Evolutionary conservation across 2,113 vertebrate genomes (phyloP).

Genomic region (Nycticryphes semicollaris): DNA sequence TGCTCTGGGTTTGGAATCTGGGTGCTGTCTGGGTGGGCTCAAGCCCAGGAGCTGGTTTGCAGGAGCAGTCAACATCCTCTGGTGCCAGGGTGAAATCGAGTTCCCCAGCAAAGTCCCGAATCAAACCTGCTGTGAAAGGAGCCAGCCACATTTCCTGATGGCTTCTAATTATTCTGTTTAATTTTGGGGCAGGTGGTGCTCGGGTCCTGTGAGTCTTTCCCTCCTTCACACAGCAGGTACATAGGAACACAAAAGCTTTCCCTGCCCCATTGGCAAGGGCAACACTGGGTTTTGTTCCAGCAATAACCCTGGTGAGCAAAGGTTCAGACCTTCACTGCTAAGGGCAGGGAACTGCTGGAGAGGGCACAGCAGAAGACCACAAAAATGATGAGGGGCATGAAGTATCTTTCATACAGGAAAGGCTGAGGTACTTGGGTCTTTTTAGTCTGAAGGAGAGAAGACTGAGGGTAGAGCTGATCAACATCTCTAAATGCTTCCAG

Average conservation of each 20-base stretch:
- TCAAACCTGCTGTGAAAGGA: not conserved
- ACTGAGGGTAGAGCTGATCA: no score
- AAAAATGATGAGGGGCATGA: no score
- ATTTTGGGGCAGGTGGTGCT: not conserved
- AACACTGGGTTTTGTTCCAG: rapidly evolving
- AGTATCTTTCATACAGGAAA: no score
- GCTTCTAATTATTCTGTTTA: not conserved
- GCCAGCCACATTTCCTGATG: rapidly evolving
- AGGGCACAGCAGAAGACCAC: no score
- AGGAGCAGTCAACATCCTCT: not conserved
- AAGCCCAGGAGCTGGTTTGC: not conserved
- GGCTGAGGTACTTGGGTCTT: no score
- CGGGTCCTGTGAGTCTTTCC: rapidly evolving
- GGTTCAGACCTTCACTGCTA: not conserved
- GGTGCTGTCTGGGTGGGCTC: not conserved
- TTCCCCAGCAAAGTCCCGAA: not conserved
- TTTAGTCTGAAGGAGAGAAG: no score
- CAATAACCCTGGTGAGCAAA: not conserved
- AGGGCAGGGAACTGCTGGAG: no score
- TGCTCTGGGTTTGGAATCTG: not conserved
- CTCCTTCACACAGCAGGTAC: not conserved
- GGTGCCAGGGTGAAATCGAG: not conserved
- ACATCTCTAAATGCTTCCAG: no score
- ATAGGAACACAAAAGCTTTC: rapidly evolving
- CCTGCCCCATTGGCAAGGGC: not conserved